Percentiles rank a stretch among this genome's conserved stretches.
Conservation (phyloP, 1,140 invertebrate genomes). For the Drosophila novamexicana region DNA sequence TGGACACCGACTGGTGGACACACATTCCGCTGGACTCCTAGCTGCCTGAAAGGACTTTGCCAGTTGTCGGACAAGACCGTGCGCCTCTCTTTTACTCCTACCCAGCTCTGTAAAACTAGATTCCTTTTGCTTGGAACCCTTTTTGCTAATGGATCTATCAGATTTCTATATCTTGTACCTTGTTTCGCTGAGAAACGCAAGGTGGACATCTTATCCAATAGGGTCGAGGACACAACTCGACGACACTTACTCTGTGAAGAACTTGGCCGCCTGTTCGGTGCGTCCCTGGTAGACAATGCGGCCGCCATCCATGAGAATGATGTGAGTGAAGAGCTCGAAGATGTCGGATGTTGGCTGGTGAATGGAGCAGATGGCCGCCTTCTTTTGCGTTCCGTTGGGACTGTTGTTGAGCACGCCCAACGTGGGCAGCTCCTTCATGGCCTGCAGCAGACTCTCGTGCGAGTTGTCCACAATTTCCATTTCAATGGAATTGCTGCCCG, state of each 20-base stretch:
- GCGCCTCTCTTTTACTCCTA: too few species aligned
- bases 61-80: too few species aligned
- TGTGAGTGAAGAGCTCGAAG: conserved; percentile 92
- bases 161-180: too few species aligned
- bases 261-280: conserved; percentile 86
- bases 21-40: too few species aligned
- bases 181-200: too few species aligned
- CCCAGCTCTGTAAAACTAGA: too few species aligned
- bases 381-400: conserved; percentile 86
- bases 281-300: conserved; percentile 92
- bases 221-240: too few species aligned
- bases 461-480: conserved; percentile 66
- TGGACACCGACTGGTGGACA: too few species aligned
- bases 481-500: conserved; percentile 63
- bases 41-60: too few species aligned
- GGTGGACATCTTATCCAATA: too few species aligned
- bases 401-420: conserved; percentile 64
- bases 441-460: conserved; percentile 58
- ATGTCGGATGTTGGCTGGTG: conserved; percentile 95
- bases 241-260: conserved; percentile 87
- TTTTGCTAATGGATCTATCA: too few species aligned
- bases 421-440: conserved; percentile 64
- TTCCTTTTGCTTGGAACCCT: too few species aligned
- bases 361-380: conserved; percentile 92
- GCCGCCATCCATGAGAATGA: conserved; percentile 91